A percentile compares a stretch with the other conserved stretches of the same genome.
These are phyloP conservation scores for Halcyon badia DNA, from an alignment of 2,797 vertebrate genomes.

Conservation along the genomic window DNA sequence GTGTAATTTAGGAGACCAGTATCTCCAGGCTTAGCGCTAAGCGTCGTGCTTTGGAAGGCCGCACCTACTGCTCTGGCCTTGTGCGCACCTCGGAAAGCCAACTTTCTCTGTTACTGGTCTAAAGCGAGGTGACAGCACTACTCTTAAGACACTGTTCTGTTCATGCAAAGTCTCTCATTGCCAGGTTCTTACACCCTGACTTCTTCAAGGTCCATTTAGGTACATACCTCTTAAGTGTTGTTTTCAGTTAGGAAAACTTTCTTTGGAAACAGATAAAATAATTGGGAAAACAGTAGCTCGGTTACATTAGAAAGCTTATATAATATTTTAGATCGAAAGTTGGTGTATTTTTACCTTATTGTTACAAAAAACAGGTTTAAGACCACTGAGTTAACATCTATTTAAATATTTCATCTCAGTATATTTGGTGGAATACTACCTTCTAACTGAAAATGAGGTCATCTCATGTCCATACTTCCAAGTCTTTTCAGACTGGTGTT, in stretches of 20 bases:
- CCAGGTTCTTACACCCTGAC: background rate
- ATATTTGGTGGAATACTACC: background rate
- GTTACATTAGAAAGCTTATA: background rate
- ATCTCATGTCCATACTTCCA: background rate
- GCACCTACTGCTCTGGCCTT: background rate
- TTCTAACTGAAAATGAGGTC: background rate
- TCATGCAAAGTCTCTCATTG: background rate
- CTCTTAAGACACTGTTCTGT: background rate
- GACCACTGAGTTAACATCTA: background rate
- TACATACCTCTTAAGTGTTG: background rate
- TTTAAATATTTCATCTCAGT: background rate
- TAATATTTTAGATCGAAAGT: background rate
- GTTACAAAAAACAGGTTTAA: background rate
- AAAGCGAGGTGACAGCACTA: background rate
- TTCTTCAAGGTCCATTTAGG: background rate
- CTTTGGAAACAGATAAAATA: background rate
- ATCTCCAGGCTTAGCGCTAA: background rate
- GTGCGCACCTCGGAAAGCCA: background rate
- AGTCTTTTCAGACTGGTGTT: background rate
- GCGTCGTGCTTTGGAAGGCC: rapidly evolving
- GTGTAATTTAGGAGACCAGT: rapidly evolving
- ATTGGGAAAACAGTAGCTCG: background rate
- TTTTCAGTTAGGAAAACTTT: background rate
- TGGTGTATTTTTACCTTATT: background rate
- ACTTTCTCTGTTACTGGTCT: background rate